Conservation (phyloP, 1,140 invertebrate genomes). For the Chironomus tepperi region DNA sequence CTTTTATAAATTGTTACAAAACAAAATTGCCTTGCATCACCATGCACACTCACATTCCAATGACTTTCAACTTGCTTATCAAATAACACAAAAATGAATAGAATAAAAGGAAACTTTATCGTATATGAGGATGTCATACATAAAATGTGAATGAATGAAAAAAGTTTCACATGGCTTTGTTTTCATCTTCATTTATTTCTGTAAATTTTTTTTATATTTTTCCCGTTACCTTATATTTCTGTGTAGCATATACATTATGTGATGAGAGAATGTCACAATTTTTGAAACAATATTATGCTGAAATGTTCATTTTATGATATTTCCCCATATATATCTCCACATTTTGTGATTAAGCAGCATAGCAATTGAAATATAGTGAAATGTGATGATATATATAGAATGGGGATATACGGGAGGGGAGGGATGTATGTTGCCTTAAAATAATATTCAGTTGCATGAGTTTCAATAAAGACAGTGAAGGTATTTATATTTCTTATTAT, state of each 20-base stretch:
- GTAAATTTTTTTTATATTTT: not conserved
- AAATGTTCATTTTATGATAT: not conserved
- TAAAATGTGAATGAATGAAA: no score
- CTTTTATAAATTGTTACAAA: no score
- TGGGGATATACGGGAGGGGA: not conserved
- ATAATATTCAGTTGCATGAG: not conserved
- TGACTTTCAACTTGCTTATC: no score
- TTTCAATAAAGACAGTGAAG: not conserved
- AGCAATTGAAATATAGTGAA: not conserved
- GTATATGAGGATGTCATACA: no score
- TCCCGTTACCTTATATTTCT: not conserved
- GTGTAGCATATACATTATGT: no score
- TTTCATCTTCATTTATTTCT: not conserved
- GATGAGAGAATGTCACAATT: not conserved
- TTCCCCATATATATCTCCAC: not conserved
- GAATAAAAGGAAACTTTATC: no score
- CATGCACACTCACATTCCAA: no score
- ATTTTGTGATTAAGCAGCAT: not conserved
- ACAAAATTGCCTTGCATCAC: no score
- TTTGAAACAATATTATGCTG: constrained; percentile 11
- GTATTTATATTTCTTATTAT: not conserved
- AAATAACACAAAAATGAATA: no score
- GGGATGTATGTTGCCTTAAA: not conserved
- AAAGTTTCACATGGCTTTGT: not conserved
- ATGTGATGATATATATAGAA: not conserved